A percentile compares a stretch with the other conserved stretches of the same genome.
Evolutionary conservation across 2,888 invertebrate species (phyloP).

Genomic region (Boloria euphrosyne): DNA sequence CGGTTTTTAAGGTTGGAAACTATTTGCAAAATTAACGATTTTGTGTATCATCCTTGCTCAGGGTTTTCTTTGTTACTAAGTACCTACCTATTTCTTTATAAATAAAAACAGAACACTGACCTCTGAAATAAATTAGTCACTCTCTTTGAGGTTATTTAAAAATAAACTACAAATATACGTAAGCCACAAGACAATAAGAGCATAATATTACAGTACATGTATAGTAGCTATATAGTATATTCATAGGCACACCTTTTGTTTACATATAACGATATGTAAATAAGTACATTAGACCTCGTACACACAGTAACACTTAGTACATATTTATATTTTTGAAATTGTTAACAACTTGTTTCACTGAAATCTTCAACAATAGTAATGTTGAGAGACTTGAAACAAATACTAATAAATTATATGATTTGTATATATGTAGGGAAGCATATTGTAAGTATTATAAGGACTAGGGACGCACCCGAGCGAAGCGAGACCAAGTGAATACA

Average conservation of each 20-base stretch:
- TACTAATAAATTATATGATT: not conserved
- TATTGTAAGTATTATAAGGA: too few relatives aligned
- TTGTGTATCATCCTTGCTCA: too few relatives aligned
- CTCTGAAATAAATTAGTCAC: not conserved
- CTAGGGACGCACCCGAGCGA: too few relatives aligned
- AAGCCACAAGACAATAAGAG: not conserved
- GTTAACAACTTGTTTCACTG: not conserved
- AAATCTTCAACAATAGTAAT: conserved; percentile 15
- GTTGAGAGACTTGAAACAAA: not conserved
- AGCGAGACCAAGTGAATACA: too few relatives aligned
- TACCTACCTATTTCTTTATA: too few relatives aligned
- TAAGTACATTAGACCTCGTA: conserved; percentile 1
- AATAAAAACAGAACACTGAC: too few relatives aligned
- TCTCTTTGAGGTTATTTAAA: not conserved
- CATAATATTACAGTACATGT: not conserved
- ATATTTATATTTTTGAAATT: too few relatives aligned
- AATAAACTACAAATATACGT: conserved; percentile 6
- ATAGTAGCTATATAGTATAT: not conserved
- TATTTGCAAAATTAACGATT: too few relatives aligned
- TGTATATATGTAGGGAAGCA: not conserved
- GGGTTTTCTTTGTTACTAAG: too few relatives aligned
- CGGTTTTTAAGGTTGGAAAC: too few relatives aligned
- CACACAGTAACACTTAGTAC: too few relatives aligned
- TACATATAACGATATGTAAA: not conserved
- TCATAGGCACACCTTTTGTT: not conserved